These are phyloP conservation scores for Ceratoteleas bidentatus DNA, from an alignment of 1,140 invertebrate species.

Conservation along the genomic window DNA sequence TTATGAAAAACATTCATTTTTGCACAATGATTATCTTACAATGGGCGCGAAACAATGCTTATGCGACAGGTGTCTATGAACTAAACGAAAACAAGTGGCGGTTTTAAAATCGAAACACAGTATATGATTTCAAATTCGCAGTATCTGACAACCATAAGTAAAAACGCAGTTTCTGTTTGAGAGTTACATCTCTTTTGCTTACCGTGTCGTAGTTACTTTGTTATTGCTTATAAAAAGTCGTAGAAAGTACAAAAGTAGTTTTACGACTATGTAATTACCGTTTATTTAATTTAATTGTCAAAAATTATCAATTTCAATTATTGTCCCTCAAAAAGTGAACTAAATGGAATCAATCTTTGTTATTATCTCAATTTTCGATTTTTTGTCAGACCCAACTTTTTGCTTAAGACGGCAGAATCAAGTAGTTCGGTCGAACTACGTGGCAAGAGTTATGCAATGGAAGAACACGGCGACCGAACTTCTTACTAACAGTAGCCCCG, in stretches of 20 bases:
- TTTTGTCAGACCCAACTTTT: no score
- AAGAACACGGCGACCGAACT: no score
- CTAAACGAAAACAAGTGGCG: constrained; percentile 4
- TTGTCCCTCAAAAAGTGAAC: no score
- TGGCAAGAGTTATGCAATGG: no score
- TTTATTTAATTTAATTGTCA: no score
- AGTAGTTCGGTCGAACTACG: no score
- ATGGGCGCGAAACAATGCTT: neutral
- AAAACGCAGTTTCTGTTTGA: neutral
- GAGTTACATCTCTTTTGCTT: neutral
- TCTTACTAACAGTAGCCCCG: no score
- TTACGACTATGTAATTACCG: no score
- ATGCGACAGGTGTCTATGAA: constrained; percentile 4
- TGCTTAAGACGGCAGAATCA: no score
- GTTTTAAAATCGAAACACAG: constrained; percentile 1
- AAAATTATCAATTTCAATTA: no score
- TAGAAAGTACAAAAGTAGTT: neutral
- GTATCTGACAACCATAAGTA: constrained; percentile 2
- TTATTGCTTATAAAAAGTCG: constrained; percentile 2
- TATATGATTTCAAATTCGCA: neutral
- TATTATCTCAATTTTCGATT: no score
- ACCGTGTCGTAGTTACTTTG: neutral
- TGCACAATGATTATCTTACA: neutral
- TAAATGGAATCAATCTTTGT: no score
- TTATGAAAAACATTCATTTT: neutral